Conservation (phyloP, 2,888 invertebrate species). For the Slavum lentiscoides region DNA sequence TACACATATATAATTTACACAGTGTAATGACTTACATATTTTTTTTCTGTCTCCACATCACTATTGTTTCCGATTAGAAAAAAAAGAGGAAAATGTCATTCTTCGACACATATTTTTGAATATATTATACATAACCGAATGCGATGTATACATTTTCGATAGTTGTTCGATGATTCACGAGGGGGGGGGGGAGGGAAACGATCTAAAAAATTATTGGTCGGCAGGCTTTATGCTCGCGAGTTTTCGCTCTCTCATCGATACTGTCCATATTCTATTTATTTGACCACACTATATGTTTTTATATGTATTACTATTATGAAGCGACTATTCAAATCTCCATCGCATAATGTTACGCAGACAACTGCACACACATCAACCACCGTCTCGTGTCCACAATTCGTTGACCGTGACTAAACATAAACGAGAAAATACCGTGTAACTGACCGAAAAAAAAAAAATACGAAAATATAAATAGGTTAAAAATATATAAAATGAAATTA, state of each 20-base stretch:
- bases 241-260: slow-evolving; percentile 11
- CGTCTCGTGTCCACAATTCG: not conserved
- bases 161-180: not conserved
- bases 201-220: not conserved
- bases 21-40: slow-evolving; percentile 1
- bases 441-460: too few species aligned
- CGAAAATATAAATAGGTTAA: too few species aligned
- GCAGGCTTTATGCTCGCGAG: not conserved
- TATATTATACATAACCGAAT: not conserved
- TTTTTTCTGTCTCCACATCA: not conserved
- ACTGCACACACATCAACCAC: not conserved
- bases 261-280: not conserved
- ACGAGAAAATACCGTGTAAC: slow-evolving; percentile 15
- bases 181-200: not conserved
- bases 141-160: slow-evolving; percentile 7
- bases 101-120: not conserved
- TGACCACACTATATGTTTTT: too few species aligned
- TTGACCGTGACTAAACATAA: slow-evolving; percentile 23
- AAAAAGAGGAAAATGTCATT: not conserved
- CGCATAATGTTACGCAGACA: too few species aligned
- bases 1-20: not conserved
- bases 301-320: too few species aligned
- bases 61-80: not conserved
- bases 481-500: too few species aligned
- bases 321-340: too few species aligned